phyloP scores from a whole-genome alignment of 2,797 vertebrate genomes.

The Clamator glandarius region DNA sequence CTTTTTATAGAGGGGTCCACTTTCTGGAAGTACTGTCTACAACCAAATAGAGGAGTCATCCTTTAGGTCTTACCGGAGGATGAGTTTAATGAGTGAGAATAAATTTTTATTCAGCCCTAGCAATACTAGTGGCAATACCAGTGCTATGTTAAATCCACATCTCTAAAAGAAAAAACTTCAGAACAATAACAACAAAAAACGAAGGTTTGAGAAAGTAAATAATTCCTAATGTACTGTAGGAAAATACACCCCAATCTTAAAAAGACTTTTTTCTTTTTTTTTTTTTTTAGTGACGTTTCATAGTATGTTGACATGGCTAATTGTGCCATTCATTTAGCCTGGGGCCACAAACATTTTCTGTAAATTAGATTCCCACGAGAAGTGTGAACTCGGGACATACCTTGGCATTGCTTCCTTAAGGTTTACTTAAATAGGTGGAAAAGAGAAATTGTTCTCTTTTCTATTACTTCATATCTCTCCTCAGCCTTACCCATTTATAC shows the following conservation, averaged over 20 bases:
- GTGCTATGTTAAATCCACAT: not conserved
- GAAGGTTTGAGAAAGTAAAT: not conserved
- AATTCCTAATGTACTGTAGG: not conserved
- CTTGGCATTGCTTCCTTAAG: not conserved
- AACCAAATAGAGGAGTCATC: not conserved
- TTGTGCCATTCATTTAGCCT: not conserved
- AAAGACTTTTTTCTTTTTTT: not conserved
- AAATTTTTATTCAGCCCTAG: not conserved
- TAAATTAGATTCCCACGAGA: constrained; percentile 1
- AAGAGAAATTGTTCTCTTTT: not conserved
- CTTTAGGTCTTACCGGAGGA: not conserved
- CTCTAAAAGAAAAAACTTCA: not conserved
- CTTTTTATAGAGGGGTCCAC: not conserved
- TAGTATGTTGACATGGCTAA: not conserved
- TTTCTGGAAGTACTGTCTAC: not conserved
- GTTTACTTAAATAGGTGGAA: constrained; percentile 21
- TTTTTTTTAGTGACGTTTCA: not conserved
- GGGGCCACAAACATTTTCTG: not conserved
- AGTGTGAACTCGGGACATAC: not conserved
- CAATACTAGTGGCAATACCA: not conserved
- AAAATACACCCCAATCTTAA: not conserved
- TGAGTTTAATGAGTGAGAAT: not conserved
- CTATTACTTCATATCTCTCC: not conserved
- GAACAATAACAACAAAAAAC: not conserved
- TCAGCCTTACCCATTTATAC: not conserved